Percentiles rank a stretch among this genome's conserved stretches.
These are phyloP conservation scores for Stomatorhinus ivindoensis DNA, from an alignment of 2,113 vertebrate genomes.

Conservation along the genomic window DNA sequence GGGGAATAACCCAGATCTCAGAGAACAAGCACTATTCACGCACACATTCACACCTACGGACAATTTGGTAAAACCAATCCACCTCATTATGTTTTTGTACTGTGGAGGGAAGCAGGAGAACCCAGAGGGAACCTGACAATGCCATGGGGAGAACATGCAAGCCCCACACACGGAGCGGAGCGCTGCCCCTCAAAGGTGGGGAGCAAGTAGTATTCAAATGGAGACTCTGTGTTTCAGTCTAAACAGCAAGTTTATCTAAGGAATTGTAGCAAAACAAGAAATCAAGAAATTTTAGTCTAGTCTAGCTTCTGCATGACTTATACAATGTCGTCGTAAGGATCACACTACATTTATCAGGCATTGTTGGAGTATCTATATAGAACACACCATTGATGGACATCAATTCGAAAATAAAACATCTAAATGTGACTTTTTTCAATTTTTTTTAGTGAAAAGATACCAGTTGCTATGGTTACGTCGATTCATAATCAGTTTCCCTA, in stretches of 20 bases:
- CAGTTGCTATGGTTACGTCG: background rate
- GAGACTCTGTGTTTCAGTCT: background rate
- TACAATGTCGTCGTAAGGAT: background rate
- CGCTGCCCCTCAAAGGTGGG: background rate
- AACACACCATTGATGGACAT: background rate
- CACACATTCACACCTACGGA: background rate
- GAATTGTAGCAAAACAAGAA: background rate
- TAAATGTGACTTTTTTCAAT: background rate
- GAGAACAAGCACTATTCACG: background rate
- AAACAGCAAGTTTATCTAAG: background rate
- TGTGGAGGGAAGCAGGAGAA: too few relatives aligned
- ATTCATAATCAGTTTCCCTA: constrained; percentile 7
- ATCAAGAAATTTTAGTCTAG: background rate
- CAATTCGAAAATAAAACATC: background rate
- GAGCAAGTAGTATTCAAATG: background rate
- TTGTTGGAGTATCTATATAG: background rate
- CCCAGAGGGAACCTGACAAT: too few relatives aligned
- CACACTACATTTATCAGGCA: background rate
- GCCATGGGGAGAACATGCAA: background rate
- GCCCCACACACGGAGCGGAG: background rate
- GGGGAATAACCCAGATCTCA: background rate
- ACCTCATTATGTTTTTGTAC: background rate
- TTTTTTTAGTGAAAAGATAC: background rate
- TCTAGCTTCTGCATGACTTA: background rate
- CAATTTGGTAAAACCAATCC: background rate